Percentiles rank a stretch among this genome's conserved stretches.
Conservation (phyloP, 2,797 vertebrate genomes). For the Poecilia velifera region DNA sequence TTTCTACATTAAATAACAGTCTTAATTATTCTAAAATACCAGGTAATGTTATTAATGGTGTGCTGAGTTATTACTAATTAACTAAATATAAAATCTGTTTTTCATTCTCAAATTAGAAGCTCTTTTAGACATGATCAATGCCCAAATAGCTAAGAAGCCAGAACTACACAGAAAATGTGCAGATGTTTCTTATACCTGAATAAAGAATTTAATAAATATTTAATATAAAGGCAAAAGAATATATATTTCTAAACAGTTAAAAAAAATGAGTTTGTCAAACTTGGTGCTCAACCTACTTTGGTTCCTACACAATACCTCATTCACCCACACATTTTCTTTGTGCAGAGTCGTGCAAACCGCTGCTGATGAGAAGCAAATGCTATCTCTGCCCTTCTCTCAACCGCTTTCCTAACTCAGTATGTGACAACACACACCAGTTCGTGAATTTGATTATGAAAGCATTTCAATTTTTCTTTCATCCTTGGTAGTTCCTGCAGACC, state of each 20-base stretch:
- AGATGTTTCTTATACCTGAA: background rate
- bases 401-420: slow-evolving; percentile 14
- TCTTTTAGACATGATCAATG: background rate
- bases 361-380: slow-evolving; percentile 30
- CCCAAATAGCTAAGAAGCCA: background rate
- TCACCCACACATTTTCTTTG: slow-evolving; percentile 45
- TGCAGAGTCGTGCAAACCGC: slow-evolving; percentile 33
- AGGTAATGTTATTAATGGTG: background rate
- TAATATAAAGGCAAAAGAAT: background rate
- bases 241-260: background rate
- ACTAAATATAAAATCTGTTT: background rate
- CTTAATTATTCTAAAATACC: background rate
- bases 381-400: slow-evolving; percentile 15
- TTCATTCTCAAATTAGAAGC: background rate
- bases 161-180: background rate
- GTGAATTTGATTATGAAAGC: slow-evolving; percentile 21
- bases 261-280: background rate
- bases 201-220: background rate
- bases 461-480: slow-evolving; percentile 16
- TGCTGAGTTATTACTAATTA: background rate
- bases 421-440: slow-evolving; percentile 23
- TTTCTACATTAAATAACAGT: background rate
- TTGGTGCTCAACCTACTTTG: slow-evolving; percentile 7
- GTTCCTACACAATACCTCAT: slow-evolving; percentile 12
- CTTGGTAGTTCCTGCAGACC: background rate